phyloP scores from a whole-genome alignment of 2,888 invertebrate genomes.

The Epinotia demarniana region DNA sequence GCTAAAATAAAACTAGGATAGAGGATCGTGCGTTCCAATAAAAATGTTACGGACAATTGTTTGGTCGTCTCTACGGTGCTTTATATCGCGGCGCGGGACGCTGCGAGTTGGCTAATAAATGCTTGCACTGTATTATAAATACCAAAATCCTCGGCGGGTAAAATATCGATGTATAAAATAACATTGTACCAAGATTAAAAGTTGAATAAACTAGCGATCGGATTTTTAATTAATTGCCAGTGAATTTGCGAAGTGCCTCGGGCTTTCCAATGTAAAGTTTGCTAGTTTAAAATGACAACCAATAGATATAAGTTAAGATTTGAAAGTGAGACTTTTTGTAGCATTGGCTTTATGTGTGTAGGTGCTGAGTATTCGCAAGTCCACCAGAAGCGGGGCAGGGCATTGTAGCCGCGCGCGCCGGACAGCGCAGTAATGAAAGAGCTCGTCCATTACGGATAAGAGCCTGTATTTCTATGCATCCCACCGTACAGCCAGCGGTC shows the following conservation, averaged over 20 bases:
- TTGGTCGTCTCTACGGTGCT: slow-evolving; percentile 37
- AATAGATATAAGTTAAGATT: slow-evolving; percentile 5
- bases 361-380: slow-evolving; percentile 22
- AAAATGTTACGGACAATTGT: slow-evolving; percentile 51
- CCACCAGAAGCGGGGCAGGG: slow-evolving; percentile 23
- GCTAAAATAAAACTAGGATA: slow-evolving; percentile 69
- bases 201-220: not conserved
- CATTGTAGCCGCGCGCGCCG: slow-evolving; percentile 57
- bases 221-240: slow-evolving; percentile 1
- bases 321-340: slow-evolving; percentile 22
- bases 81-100: slow-evolving; percentile 29
- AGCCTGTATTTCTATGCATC: slow-evolving; percentile 68
- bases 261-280: slow-evolving; percentile 16
- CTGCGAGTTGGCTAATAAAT: slow-evolving; percentile 22
- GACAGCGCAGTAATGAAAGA: slow-evolving; percentile 75
- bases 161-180: not conserved
- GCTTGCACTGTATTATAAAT: slow-evolving; percentile 1
- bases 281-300: slow-evolving; percentile 1
- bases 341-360: slow-evolving; percentile 16
- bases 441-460: slow-evolving; percentile 70
- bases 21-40: slow-evolving; percentile 57
- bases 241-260: not conserved
- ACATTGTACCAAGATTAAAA: not conserved
- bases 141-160: not conserved
- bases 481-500: slow-evolving; percentile 60